phyloP scores from a whole-genome alignment of 2,113 vertebrate genomes.

The Mesitornis unicolor region DNA sequence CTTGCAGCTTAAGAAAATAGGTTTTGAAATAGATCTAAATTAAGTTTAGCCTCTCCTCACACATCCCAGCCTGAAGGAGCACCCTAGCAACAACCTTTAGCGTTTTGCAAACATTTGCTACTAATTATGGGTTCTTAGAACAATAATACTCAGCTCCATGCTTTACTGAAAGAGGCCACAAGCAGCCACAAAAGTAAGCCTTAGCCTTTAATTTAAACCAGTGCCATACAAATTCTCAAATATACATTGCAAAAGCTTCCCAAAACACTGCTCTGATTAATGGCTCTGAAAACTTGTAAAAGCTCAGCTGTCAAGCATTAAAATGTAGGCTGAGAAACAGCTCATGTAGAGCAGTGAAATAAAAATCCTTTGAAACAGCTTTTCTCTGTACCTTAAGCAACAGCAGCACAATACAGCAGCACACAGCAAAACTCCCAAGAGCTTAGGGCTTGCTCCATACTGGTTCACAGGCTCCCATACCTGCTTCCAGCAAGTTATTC shows the following conservation, averaged over 20 bases:
- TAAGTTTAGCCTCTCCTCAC: not conserved
- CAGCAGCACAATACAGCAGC: not conserved
- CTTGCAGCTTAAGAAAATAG: not conserved
- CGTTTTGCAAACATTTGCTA: conserved; percentile 50
- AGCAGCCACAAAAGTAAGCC: not conserved
- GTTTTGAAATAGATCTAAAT: conserved; percentile 25
- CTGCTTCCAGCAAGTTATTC: not conserved
- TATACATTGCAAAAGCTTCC: not conserved
- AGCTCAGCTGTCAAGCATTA: conserved; percentile 15
- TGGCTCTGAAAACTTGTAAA: conserved; percentile 20
- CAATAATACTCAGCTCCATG: not conserved
- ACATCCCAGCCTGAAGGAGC: not conserved
- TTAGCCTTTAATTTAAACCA: conserved; percentile 46
- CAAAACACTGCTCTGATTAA: conserved; percentile 11
- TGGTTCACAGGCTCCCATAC: not conserved
- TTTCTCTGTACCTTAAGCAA: not conserved
- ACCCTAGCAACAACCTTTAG: conserved; percentile 17
- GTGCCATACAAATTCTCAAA: not conserved
- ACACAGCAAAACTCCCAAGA: not conserved
- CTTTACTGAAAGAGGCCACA: not conserved
- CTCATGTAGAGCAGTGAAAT: not conserved
- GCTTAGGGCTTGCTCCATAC: fast-evolving
- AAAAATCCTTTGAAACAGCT: not conserved
- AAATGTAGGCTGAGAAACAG: not conserved
- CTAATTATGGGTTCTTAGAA: conserved; percentile 34